Percentiles rank a stretch among this genome's conserved stretches.
Evolutionary conservation across 1,140 invertebrate species (phyloP).

Genomic region (Solenopsis fugax): DNA sequence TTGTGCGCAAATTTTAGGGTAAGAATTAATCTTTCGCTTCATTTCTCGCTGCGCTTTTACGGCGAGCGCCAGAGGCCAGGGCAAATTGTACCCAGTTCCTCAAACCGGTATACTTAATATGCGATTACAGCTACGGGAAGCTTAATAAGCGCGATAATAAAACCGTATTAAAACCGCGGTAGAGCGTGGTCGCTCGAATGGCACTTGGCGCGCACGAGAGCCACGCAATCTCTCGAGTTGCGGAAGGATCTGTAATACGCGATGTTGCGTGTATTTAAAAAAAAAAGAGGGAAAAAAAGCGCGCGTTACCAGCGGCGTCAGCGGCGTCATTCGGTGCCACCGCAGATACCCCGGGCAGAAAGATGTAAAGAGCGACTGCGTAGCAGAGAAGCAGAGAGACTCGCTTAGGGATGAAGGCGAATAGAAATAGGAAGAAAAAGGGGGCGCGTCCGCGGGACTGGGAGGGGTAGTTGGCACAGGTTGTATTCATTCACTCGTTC

Average conservation of each 20-base stretch:
- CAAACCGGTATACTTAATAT: constrained; percentile 16
- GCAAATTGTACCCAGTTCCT: background rate
- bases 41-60: background rate
- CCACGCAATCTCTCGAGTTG: constrained; percentile 26
- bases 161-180: constrained; percentile 36
- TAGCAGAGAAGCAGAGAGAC: constrained; percentile 35
- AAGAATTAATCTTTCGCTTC: background rate
- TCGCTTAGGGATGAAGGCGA: constrained; percentile 65
- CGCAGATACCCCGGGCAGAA: background rate
- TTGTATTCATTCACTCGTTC: constrained; percentile 78
- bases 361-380: constrained; percentile 17
- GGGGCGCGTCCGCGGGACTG: constrained; percentile 36
- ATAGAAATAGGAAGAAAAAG: constrained; percentile 59
- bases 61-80: background rate
- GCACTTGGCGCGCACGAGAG: constrained; percentile 31
- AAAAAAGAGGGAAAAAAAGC: background rate
- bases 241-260: background rate
- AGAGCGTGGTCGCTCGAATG: background rate
- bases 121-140: constrained; percentile 7
- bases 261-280: background rate
- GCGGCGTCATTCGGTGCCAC: constrained; percentile 18
- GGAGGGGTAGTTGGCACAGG: constrained; percentile 68
- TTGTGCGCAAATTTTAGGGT: background rate
- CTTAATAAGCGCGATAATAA: constrained; percentile 42
- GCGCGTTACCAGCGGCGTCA: background rate